Evolutionary conservation across 1,140 invertebrate genomes (phyloP).

Genomic region (Apolygus lucorum): DNA sequence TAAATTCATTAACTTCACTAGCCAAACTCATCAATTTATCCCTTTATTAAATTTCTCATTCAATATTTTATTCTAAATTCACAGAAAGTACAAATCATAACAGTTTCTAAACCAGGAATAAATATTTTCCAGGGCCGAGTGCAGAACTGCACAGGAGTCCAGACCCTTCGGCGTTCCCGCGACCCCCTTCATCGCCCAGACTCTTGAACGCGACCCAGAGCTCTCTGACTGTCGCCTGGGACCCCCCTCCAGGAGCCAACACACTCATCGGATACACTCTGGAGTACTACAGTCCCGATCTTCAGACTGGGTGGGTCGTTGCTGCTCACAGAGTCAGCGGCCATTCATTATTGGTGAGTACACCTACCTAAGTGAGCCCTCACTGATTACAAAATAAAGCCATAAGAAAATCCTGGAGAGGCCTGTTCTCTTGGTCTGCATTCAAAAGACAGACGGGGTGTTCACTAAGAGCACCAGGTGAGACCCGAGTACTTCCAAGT

Average conservation of each 20-base stretch:
- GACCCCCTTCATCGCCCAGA: constrained; percentile 57
- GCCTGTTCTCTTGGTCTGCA: too few relatives aligned
- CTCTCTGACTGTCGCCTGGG: constrained; percentile 72
- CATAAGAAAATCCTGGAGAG: too few relatives aligned
- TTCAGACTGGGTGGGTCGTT: constrained; percentile 64
- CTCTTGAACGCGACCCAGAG: constrained; percentile 69
- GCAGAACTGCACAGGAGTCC: constrained; percentile 63
- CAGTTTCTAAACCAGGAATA: too few relatives aligned
- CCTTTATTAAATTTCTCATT: too few relatives aligned
- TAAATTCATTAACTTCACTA: too few relatives aligned
- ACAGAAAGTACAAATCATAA: too few relatives aligned
- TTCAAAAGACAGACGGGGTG: too few relatives aligned
- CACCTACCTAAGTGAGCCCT: not conserved
- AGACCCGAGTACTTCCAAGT: too few relatives aligned
- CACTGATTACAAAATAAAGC: not conserved
- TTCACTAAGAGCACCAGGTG: too few relatives aligned
- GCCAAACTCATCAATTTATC: too few relatives aligned
- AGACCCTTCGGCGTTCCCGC: constrained; percentile 67
- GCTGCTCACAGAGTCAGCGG: constrained; percentile 58
- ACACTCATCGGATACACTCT: constrained; percentile 64
- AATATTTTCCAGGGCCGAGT: constrained; percentile 41
- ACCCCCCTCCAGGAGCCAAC: constrained; percentile 43
- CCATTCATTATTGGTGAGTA: constrained; percentile 54
- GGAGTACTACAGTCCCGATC: constrained; percentile 76
- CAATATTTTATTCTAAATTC: too few relatives aligned